phyloP scores from a whole-genome alignment of 2,797 vertebrate genomes.

The Cheirogaleus major region DNA sequence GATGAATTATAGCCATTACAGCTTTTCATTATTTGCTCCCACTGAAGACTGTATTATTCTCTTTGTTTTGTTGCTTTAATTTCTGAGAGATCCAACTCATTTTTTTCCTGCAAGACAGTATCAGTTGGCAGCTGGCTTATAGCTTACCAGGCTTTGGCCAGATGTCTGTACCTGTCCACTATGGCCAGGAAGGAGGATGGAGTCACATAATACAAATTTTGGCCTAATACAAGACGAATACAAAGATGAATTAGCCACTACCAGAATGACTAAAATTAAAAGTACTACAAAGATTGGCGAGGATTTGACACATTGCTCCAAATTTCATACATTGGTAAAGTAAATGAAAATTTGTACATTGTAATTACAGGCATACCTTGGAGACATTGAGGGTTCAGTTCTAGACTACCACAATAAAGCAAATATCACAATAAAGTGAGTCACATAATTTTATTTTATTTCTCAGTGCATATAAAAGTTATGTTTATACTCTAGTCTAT shows the following conservation, averaged over 20 bases:
- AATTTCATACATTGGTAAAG: background rate
- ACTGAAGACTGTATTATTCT: background rate
- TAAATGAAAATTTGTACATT: background rate
- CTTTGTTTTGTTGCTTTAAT: constrained; percentile 40
- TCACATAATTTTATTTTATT: background rate
- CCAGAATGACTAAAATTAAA: background rate
- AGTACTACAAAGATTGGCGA: background rate
- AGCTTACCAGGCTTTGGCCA: background rate
- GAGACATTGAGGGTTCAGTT: background rate
- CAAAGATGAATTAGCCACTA: background rate
- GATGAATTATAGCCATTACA: background rate
- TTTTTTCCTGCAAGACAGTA: background rate
- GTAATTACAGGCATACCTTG: background rate
- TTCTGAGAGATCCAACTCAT: background rate
- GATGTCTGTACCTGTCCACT: background rate
- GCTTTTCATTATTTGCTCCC: background rate
- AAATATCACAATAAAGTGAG: background rate
- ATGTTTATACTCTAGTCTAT: background rate
- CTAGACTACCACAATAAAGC: background rate
- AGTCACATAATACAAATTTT: background rate
- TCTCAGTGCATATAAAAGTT: background rate
- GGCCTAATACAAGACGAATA: background rate
- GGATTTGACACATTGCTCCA: background rate
- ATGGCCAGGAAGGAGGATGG: background rate
- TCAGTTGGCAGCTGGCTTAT: background rate